phyloP scores from a whole-genome alignment of 2,113 vertebrate genomes.

The Balaeniceps rex region DNA sequence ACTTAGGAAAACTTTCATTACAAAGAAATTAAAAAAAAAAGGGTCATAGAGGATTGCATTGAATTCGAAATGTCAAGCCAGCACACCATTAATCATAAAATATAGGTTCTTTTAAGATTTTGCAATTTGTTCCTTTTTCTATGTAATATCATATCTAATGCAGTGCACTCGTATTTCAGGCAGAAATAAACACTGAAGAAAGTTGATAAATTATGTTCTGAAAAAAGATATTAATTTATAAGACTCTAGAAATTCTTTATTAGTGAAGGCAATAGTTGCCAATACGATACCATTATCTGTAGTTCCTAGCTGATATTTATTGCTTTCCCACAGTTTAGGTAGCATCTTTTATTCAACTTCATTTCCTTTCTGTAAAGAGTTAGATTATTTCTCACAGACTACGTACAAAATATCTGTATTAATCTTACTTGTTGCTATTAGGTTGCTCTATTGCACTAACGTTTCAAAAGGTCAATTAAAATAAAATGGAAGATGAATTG shows the following conservation, averaged over 20 bases:
- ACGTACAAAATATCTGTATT: constrained; percentile 21
- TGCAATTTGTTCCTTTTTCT: background rate
- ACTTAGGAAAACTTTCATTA: background rate
- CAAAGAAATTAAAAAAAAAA: background rate
- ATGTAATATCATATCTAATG: background rate
- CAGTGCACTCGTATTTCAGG: background rate
- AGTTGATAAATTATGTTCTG: background rate
- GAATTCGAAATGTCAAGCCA: constrained; percentile 21
- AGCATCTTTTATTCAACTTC: background rate
- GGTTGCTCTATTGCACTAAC: background rate
- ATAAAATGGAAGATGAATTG: constrained; percentile 22
- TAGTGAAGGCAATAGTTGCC: background rate
- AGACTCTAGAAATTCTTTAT: background rate
- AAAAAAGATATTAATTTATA: background rate
- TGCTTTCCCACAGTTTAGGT: background rate
- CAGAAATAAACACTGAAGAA: constrained; percentile 31
- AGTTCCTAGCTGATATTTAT: constrained; percentile 8
- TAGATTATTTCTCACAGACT: background rate
- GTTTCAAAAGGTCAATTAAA: constrained; percentile 55
- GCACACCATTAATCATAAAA: constrained; percentile 8
- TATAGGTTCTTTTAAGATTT: background rate
- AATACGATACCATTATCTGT: background rate
- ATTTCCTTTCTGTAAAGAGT: constrained; percentile 9
- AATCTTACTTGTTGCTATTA: constrained; percentile 14
- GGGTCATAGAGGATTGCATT: background rate